Conservation (phyloP, 2,113 vertebrate species). For the Delphinapterus leucas region DNA sequence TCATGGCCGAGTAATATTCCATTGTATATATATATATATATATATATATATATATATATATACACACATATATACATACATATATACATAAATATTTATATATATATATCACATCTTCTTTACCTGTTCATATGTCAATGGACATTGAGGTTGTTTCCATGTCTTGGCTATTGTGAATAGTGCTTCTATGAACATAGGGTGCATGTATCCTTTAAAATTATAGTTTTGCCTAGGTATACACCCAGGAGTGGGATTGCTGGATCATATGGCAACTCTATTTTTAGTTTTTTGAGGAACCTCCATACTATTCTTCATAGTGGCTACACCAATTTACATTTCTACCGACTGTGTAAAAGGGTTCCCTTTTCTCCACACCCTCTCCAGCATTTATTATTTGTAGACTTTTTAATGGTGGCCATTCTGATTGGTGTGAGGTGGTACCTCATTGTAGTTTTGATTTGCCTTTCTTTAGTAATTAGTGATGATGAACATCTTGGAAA, state of each 20-base stretch:
- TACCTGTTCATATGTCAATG: too few relatives aligned
- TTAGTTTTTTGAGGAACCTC: not conserved
- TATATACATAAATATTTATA: accelerated
- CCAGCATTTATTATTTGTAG: not conserved
- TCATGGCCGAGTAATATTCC: not conserved
- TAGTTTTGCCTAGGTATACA: not conserved
- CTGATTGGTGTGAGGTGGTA: not conserved
- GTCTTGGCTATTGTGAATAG: not conserved
- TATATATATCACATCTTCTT: too few relatives aligned
- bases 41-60: too few relatives aligned
- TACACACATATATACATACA: accelerated
- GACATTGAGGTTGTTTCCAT: too few relatives aligned
- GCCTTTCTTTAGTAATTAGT: not conserved
- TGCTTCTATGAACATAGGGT: not conserved
- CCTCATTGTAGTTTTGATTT: not conserved
- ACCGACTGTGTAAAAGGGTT: not conserved
- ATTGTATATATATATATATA: too few relatives aligned
- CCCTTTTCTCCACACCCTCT: not conserved
- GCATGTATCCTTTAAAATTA: not conserved
- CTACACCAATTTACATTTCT: not conserved
- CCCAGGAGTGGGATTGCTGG: not conserved
- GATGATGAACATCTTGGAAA: not conserved
- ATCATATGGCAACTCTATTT: not conserved
- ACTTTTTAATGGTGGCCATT: not conserved
- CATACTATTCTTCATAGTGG: not conserved